Conservation (phyloP, 2,113 vertebrate genomes). For the Terrapene triunguis region DNA sequence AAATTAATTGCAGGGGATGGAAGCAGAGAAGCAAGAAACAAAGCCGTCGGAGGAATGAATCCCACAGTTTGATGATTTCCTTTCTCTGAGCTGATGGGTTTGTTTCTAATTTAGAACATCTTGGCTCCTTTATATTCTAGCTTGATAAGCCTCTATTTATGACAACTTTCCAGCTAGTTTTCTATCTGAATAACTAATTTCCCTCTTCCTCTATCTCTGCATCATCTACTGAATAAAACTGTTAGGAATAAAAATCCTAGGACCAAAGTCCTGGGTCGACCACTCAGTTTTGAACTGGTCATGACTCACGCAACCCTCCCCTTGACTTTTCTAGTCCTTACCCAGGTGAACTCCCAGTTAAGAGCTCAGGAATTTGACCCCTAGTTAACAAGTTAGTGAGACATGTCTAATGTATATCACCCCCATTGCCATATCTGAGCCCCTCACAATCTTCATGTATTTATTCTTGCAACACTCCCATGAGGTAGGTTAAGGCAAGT, state of each 20-base stretch:
- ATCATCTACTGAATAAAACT: constrained; percentile 46
- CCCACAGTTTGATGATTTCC: not conserved
- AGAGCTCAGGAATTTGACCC: constrained; percentile 31
- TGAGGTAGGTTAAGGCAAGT: not conserved
- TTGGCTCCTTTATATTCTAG: not conserved
- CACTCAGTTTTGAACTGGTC: constrained; percentile 24
- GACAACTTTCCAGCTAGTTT: constrained; percentile 35
- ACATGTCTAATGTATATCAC: constrained; percentile 38
- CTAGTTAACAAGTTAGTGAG: constrained; percentile 53
- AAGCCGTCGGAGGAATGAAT: constrained; percentile 12
- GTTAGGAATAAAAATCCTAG: constrained; percentile 50
- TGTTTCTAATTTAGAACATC: not conserved
- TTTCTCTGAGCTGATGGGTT: not conserved
- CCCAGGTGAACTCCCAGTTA: constrained; percentile 55
- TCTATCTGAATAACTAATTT: not conserved
- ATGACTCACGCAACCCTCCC: constrained; percentile 18
- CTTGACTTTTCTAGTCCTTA: constrained; percentile 24
- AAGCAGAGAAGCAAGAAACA: constrained; percentile 11
- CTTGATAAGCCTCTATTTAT: constrained; percentile 9
- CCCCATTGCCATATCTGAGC: not conserved
- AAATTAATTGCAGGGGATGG: constrained; percentile 35
- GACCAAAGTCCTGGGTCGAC: constrained; percentile 11
- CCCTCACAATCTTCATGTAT: not conserved
- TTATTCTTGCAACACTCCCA: not conserved
- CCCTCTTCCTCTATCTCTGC: not conserved